Conservation (phyloP, 2,888 invertebrate species). For the Lochmaea crataegi region DNA sequence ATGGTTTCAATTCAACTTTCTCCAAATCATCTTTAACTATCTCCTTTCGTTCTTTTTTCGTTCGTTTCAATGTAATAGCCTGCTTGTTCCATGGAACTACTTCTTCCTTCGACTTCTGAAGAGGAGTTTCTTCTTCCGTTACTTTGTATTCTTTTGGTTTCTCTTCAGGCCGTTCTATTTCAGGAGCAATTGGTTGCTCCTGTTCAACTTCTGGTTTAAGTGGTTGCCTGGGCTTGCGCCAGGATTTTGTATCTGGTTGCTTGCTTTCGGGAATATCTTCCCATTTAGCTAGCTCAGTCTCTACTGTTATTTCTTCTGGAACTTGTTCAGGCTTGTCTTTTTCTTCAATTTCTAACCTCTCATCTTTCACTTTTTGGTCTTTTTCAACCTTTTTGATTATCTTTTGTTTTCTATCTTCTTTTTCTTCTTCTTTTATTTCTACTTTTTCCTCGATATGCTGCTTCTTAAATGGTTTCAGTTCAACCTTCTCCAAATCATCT, state of each 20-base stretch:
- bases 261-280: conserved; percentile 1
- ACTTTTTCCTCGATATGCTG: neutral
- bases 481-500: conserved; percentile 46
- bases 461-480: conserved; percentile 46
- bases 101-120: conserved; percentile 51
- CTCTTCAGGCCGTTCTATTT: neutral
- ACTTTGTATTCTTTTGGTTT: neutral
- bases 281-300: conserved; percentile 49
- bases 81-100: conserved; percentile 72
- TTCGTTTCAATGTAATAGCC: conserved; percentile 67
- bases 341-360: conserved; percentile 54
- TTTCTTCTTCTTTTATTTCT: conserved; percentile 44
- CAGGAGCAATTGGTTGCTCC: neutral
- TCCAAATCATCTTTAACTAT: conserved; percentile 54
- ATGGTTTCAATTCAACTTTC: conserved; percentile 48
- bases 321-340: conserved; percentile 56
- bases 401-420: conserved; percentile 22
- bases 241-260: conserved; percentile 54
- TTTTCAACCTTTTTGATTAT: neutral
- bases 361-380: conserved; percentile 17
- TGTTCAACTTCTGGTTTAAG: neutral
- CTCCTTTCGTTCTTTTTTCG: conserved; percentile 60
- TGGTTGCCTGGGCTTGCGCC: conserved; percentile 33
- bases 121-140: conserved; percentile 26
- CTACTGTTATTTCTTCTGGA: conserved; percentile 51